Evolutionary conservation across 1,140 invertebrate species (phyloP).

Genomic region (Tetramorium alpestre): DNA sequence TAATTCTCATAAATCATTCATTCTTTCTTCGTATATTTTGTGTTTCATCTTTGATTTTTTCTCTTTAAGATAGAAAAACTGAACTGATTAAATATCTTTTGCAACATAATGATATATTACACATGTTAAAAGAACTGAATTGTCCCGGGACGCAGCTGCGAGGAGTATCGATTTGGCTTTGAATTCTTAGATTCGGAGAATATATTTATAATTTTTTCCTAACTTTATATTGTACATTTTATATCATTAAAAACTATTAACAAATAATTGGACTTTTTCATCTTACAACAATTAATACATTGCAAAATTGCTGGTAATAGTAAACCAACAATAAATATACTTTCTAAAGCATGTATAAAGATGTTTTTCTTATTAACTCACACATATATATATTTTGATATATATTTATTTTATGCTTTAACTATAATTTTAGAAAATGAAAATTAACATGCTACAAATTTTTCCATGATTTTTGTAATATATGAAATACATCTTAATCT

Average conservation of each 20-base stretch:
- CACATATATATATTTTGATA: not conserved
- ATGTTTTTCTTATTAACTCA: constrained; percentile 28
- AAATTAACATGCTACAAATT: constrained; percentile 4
- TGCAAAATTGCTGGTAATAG: not conserved
- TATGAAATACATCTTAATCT: not conserved
- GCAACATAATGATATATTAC: constrained; percentile 70
- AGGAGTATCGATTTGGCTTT: not conserved
- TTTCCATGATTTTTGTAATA: not conserved
- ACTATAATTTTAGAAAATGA: not conserved
- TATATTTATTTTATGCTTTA: not conserved
- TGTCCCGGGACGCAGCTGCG: constrained; percentile 30
- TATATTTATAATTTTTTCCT: not conserved
- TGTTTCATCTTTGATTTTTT: constrained; percentile 3
- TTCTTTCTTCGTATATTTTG: constrained; percentile 1
- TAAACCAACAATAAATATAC: not conserved
- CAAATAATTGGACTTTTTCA: constrained; percentile 23
- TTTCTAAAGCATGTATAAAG: constrained; percentile 2
- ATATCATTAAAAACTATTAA: not conserved
- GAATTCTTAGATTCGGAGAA: not conserved
- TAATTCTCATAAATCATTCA: constrained; percentile 25
- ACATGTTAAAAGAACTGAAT: constrained; percentile 19
- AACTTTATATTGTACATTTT: not conserved
- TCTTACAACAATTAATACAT: constrained; percentile 7
- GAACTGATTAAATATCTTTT: constrained; percentile 47
- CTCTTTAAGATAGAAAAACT: constrained; percentile 39